A percentile compares a stretch with the other conserved stretches of the same genome.
phyloP scores from a whole-genome alignment of 2,113 vertebrate genomes.

The Lepus timidus region DNA sequence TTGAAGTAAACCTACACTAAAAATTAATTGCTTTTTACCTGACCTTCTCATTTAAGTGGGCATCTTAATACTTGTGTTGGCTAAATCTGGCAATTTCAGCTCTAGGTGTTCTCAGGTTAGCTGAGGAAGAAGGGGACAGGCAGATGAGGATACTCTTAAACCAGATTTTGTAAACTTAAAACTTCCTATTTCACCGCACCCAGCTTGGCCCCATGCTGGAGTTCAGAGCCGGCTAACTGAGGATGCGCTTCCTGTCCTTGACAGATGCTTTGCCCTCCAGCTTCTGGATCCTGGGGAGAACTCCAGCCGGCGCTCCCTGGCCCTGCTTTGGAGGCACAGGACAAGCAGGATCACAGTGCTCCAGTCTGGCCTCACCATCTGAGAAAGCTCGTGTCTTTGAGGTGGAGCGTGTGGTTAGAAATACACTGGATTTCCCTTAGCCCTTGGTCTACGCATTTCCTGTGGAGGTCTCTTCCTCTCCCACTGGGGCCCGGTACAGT shows the following conservation, averaged over 20 bases:
- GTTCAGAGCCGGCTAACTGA: not conserved
- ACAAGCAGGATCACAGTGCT: not conserved
- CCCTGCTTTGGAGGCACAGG: not conserved
- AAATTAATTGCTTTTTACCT: not conserved
- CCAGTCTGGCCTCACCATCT: not conserved
- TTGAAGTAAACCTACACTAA: not conserved
- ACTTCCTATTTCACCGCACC: not conserved
- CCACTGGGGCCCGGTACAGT: fast-evolving
- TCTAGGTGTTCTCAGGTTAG: not conserved
- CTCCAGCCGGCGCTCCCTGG: not conserved
- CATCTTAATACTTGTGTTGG: slow-evolving; percentile 18
- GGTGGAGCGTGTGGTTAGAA: not conserved
- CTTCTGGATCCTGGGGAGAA: not conserved
- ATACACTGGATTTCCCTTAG: not conserved
- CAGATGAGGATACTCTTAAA: not conserved
- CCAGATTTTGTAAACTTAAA: not conserved
- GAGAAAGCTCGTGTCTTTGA: not conserved
- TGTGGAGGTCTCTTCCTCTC: not conserved
- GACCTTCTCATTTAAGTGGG: not conserved
- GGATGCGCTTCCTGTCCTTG: not conserved
- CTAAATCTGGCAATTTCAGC: not conserved
- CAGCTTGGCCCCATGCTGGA: not conserved
- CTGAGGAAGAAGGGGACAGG: not conserved
- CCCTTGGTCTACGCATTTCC: not conserved
- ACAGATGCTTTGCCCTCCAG: not conserved